Percentiles rank a stretch among this genome's conserved stretches.
These are phyloP conservation scores for Apocrypta bakeri DNA, from an alignment of 1,140 invertebrate genomes.

Conservation along the genomic window DNA sequence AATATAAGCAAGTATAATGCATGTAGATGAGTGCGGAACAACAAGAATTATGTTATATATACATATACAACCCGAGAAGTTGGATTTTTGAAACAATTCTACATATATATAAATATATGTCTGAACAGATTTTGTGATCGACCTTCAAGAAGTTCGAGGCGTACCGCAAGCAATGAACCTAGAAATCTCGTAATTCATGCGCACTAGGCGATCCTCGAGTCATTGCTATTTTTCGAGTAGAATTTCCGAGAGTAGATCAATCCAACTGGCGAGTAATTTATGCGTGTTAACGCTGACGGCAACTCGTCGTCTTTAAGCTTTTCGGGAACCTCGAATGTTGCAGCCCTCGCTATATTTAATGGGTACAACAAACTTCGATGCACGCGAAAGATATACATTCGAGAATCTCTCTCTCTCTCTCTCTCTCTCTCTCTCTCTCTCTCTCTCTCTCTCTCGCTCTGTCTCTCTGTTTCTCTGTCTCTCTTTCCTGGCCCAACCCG, in stretches of 20 bases:
- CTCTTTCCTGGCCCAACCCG: background rate
- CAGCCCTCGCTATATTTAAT: background rate
- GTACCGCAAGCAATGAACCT: background rate
- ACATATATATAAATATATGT: no score
- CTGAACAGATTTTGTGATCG: no score
- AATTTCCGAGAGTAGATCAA: background rate
- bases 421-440: constrained; percentile 28
- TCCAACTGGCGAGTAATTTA: constrained; percentile 51
- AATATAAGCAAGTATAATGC: no score
- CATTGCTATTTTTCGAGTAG: background rate
- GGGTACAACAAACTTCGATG: constrained; percentile 35
- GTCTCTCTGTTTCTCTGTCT: no score
- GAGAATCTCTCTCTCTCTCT: constrained; percentile 11
- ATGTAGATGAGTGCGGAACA: background rate
- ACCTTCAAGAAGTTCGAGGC: background rate
- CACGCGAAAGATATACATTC: constrained; percentile 55
- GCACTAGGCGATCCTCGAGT: background rate
- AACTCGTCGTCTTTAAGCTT: background rate
- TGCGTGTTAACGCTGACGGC: background rate
- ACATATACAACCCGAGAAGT: no score
- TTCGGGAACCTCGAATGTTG: constrained; percentile 30
- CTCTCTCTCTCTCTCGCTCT: constrained; percentile 15
- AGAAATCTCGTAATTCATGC: constrained; percentile 6
- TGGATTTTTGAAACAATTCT: no score
- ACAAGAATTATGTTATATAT: no score